Evolutionary conservation across 1,140 invertebrate species (phyloP).

Genomic region (Drosophila tani): DNA sequence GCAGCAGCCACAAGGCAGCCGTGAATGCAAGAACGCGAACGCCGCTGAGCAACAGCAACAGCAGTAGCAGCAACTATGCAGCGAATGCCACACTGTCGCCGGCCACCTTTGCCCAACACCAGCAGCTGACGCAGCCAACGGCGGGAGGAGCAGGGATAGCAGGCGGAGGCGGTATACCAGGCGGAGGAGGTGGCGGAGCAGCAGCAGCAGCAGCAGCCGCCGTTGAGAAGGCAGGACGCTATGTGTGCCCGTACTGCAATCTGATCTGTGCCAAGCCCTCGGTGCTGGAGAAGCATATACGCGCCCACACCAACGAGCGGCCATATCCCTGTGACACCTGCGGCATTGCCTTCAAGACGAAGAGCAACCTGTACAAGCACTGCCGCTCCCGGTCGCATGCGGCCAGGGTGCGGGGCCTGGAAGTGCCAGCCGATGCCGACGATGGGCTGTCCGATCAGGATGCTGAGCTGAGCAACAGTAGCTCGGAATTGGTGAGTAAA

Average conservation of each 20-base stretch:
- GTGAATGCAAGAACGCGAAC: slow-evolving; percentile 56
- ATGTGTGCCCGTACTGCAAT: slow-evolving; percentile 95
- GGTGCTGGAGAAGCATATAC: slow-evolving; percentile 96
- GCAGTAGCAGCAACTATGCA: slow-evolving; percentile 55
- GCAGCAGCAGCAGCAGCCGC: neutral
- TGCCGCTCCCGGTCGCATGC: slow-evolving; percentile 92
- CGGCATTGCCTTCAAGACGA: slow-evolving; percentile 97
- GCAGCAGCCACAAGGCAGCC: slow-evolving; percentile 36
- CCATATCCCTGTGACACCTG: slow-evolving; percentile 95
- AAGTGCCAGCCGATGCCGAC: slow-evolving; percentile 86
- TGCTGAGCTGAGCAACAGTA: slow-evolving; percentile 81
- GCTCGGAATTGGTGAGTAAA: slow-evolving; percentile 76
- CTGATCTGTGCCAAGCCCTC: slow-evolving; percentile 96
- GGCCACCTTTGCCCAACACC: slow-evolving; percentile 72
- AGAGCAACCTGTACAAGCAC: slow-evolving; percentile 97
- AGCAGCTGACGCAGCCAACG: slow-evolving; percentile 72
- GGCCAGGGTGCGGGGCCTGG: slow-evolving; percentile 88
- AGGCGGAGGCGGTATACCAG: slow-evolving; percentile 11
- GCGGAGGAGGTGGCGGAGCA: slow-evolving; percentile 1
- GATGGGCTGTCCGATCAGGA: slow-evolving; percentile 86
- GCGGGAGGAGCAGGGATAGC: slow-evolving; percentile 1
- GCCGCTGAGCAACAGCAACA: slow-evolving; percentile 53
- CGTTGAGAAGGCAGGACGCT: slow-evolving; percentile 85
- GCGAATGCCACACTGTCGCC: slow-evolving; percentile 60
- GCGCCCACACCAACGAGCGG: slow-evolving; percentile 96